phyloP scores from a whole-genome alignment of 2,797 vertebrate species.

The Florisuga fusca region DNA sequence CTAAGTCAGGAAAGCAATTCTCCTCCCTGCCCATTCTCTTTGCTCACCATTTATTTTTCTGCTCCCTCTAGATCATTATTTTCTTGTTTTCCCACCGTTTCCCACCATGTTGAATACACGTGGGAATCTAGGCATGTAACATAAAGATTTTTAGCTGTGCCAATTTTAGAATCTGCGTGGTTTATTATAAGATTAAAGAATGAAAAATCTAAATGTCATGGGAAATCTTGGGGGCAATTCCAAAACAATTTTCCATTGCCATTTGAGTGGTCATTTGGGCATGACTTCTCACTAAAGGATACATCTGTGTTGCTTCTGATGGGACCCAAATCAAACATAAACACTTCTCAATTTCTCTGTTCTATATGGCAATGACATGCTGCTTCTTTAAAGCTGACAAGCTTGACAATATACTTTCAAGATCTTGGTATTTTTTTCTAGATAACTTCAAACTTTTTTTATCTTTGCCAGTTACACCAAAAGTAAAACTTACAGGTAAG shows the following conservation, averaged over 20 bases:
- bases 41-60: neutral
- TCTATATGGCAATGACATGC: neutral
- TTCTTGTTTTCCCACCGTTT: neutral
- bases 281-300: constrained; percentile 10
- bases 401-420: neutral
- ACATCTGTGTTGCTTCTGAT: neutral
- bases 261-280: neutral
- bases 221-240: neutral
- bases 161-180: neutral
- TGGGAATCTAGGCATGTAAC: neutral
- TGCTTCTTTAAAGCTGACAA: constrained; percentile 12
- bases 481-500: neutral
- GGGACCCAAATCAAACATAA: constrained; percentile 8
- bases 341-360: neutral
- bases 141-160: neutral
- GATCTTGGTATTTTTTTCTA: neutral
- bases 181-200: neutral
- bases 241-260: neutral
- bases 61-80: neutral
- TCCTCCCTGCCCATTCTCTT: neutral
- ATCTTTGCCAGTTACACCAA: neutral
- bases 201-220: neutral
- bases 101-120: rapidly evolving
- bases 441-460: neutral
- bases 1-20: neutral